Evolutionary conservation across 2,888 invertebrate species (phyloP).

Genomic region (Torymus texanus): DNA sequence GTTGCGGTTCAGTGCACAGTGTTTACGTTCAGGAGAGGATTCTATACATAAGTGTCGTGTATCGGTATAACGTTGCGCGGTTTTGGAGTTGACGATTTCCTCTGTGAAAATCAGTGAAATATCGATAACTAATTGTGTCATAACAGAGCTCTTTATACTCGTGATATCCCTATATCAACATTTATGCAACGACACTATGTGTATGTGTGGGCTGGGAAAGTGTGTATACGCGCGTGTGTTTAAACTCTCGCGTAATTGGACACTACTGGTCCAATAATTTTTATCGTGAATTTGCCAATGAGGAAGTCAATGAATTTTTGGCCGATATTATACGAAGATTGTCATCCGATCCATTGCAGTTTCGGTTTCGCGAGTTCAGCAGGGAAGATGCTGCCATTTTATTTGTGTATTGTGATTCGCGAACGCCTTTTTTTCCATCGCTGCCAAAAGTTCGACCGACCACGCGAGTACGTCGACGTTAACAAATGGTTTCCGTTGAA

Average conservation of each 20-base stretch:
- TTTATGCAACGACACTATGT: too few species aligned
- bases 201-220: too few species aligned
- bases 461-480: constrained; percentile 12
- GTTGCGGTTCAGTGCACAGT: too few species aligned
- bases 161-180: too few species aligned
- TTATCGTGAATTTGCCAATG: not conserved
- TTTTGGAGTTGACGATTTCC: too few species aligned
- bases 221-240: too few species aligned
- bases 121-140: not conserved
- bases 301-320: constrained; percentile 6
- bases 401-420: constrained; percentile 36
- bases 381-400: not conserved
- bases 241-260: too few species aligned
- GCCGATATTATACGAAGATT: constrained; percentile 3
- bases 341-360: not conserved
- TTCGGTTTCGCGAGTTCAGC: not conserved
- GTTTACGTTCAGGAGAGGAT: too few species aligned
- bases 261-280: too few species aligned
- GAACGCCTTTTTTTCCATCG: constrained; percentile 11
- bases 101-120: not conserved
- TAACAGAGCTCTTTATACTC: too few species aligned
- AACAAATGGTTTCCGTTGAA: constrained; percentile 28
- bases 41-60: too few species aligned
- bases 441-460: constrained; percentile 17
- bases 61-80: too few species aligned